These are phyloP conservation scores for Diplodus puntazzo DNA, from an alignment of 2,797 vertebrate genomes.

Conservation along the genomic window DNA sequence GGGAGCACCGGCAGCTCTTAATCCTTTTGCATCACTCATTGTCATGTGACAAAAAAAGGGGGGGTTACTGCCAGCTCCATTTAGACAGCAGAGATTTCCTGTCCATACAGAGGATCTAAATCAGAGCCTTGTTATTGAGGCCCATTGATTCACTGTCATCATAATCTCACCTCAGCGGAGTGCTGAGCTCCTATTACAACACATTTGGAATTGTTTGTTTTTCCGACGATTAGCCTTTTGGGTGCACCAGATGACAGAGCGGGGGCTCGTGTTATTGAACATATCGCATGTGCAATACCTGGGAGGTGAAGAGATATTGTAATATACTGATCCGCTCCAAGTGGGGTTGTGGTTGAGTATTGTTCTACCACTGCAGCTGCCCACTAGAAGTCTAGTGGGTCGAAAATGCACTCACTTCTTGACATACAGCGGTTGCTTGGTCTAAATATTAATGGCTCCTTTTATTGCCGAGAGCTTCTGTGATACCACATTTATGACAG, in stretches of 20 bases:
- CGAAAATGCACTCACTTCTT: conserved; percentile 17
- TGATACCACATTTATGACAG: conserved; percentile 57
- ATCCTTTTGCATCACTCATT: conserved; percentile 46
- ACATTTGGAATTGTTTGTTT: conserved; percentile 76
- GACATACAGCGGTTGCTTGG: conserved; percentile 15
- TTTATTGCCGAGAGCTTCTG: conserved; percentile 51
- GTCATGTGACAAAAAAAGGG: conserved; percentile 18
- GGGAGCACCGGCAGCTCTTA: conserved; percentile 12
- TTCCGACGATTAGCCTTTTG: conserved; percentile 63
- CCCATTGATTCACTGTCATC: conserved; percentile 79
- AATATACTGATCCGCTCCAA: conserved; percentile 25
- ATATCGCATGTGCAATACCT: conserved; percentile 36
- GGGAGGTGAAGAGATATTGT: conserved; percentile 46
- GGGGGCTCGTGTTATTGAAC: conserved; percentile 38
- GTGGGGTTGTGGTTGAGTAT: conserved; percentile 28
- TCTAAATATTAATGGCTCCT: conserved; percentile 61
- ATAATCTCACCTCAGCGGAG: conserved; percentile 73
- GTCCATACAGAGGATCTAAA: conserved; percentile 66
- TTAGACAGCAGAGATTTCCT: conserved; percentile 54
- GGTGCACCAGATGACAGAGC: conserved; percentile 48
- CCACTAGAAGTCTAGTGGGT: conserved; percentile 7
- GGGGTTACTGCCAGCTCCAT: conserved; percentile 15
- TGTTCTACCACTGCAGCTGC: conserved; percentile 19
- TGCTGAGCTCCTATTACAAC: conserved; percentile 66
- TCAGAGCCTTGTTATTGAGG: conserved; percentile 72